These are phyloP conservation scores for Carpatolechia fugitivella DNA, from an alignment of 2,888 invertebrate genomes.

Conservation along the genomic window DNA sequence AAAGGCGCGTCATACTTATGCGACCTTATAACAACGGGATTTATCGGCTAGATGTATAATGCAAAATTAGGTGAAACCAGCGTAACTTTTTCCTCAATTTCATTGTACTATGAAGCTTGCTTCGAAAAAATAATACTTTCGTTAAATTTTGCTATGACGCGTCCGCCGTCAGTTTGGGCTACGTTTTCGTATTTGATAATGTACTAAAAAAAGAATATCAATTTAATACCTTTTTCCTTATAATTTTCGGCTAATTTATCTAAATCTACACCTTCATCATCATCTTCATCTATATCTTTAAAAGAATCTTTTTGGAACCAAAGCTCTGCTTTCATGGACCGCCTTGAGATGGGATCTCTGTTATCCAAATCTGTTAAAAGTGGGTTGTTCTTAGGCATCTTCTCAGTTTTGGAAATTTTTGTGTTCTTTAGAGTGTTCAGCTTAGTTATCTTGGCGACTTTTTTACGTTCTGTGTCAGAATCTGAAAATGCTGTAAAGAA, in stretches of 20 bases:
- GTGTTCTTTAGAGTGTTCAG: slow-evolving; percentile 63
- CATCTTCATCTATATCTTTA: slow-evolving; percentile 88
- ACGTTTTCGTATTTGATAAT: too few species aligned
- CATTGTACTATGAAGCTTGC: too few species aligned
- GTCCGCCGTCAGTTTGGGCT: too few species aligned
- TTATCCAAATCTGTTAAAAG: slow-evolving; percentile 89
- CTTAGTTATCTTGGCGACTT: slow-evolving; percentile 61
- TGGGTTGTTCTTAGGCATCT: slow-evolving; percentile 80
- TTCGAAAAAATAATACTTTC: too few species aligned
- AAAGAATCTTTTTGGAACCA: slow-evolving; percentile 94
- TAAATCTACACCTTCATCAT: slow-evolving; percentile 93
- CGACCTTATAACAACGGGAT: too few species aligned
- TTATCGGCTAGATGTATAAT: too few species aligned
- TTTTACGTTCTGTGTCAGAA: slow-evolving; percentile 75
- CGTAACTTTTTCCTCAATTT: too few species aligned
- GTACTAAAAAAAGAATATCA: too few species aligned
- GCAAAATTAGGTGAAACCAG: too few species aligned
- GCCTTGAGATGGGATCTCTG: slow-evolving; percentile 85
- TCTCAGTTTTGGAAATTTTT: slow-evolving; percentile 39
- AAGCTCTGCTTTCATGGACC: slow-evolving; percentile 87
- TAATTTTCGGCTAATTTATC: slow-evolving; percentile 87
- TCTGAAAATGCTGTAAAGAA: slow-evolving; percentile 80
- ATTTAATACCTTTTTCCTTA: slow-evolving; percentile 87
- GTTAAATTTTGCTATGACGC: too few species aligned
- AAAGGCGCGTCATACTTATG: too few species aligned